Base-by-base conservation (phyloP, 2,888 invertebrate species). In the Stratiomys singularior region DNA sequence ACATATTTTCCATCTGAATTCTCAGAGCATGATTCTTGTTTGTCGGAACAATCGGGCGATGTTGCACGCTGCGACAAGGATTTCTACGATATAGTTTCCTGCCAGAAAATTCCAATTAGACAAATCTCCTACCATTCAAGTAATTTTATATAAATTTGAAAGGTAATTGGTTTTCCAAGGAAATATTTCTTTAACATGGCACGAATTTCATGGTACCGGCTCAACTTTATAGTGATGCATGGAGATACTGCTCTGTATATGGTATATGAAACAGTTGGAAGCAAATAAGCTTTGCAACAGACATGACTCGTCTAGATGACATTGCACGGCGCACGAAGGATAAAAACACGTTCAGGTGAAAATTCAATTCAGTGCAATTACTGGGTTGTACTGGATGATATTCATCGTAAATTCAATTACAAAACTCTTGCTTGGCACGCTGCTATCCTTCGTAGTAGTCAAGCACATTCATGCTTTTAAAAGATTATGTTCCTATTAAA, bases 21-120 rank as follows among this genome's bases (percentile, higher is more conserved):
- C n/a, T n/a, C n/a, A n/a, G n/a, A n/a, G n/a, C n/a, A n/a, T n/a
- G n/a, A n/a, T n/a, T n/a, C n/a, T n/a, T n/a, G n/a, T n/a, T n/a
- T n/a, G n/a, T n/a, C n/a, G n/a, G n/a, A n/a, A n/a, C n/a, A n/a
- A n/a, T n/a, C n/a, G n/a, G n/a, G 37, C 37, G 9, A 37, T 37
- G 37, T 63, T 63, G 9, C 13, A 15, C 25, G 27, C 5, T 27
- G 27, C 1, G n/a, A 13, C 4, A 27, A 63, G 15, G 63, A 63
- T 63, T 27, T 15, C 25, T 27, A 27, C 63, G 63, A 63, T 25
- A 27, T 69, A 69, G 69, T 69, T 69, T 46, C 46, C 25, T 23
- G 69, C 46, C 69, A 44, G 47, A 47, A 69, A 69, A 69, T 69
- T 69, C 69, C 69, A 69, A 69, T 69, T 69, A 69, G 23, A 69